Percentiles rank a stretch among this genome's conserved stretches.
Evolutionary conservation across 2,797 vertebrate genomes (phyloP).

Genomic region (Amniataba percoides): DNA sequence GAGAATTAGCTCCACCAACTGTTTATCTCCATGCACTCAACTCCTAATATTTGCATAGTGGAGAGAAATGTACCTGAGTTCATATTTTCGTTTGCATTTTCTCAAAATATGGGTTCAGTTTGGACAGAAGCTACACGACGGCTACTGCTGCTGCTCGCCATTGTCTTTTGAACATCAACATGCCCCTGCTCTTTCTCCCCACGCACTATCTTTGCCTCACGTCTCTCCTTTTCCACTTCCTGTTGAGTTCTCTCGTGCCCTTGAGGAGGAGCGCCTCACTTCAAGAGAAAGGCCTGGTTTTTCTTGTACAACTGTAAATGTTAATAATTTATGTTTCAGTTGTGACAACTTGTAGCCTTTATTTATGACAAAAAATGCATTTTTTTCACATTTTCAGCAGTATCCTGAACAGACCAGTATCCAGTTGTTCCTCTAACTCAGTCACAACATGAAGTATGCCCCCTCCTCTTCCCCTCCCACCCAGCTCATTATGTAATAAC

Average conservation of each 20-base stretch:
- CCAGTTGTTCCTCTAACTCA: neutral
- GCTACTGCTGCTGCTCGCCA: neutral
- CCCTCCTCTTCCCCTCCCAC: no score
- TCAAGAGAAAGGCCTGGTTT: neutral
- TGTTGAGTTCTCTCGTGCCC: neutral
- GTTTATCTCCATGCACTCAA: no score
- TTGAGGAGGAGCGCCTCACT: neutral
- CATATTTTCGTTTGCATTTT: no score
- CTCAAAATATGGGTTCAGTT: neutral
- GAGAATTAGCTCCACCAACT: no score
- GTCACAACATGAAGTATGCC: neutral
- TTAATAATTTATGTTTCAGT: neutral
- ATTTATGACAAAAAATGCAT: neutral
- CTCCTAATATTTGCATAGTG: no score
- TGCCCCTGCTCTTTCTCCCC: neutral
- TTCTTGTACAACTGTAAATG: neutral
- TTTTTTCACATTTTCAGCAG: neutral
- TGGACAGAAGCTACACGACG: neutral
- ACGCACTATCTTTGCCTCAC: neutral
- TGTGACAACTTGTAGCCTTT: neutral
- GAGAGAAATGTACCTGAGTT: no score
- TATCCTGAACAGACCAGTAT: neutral
- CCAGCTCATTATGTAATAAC: slow-evolving; percentile 31
- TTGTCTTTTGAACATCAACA: neutral
- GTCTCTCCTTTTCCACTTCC: neutral